These are phyloP conservation scores for Trididemnum clinides DNA, from an alignment of 23 tunicate genomes.

Conservation along the genomic window DNA sequence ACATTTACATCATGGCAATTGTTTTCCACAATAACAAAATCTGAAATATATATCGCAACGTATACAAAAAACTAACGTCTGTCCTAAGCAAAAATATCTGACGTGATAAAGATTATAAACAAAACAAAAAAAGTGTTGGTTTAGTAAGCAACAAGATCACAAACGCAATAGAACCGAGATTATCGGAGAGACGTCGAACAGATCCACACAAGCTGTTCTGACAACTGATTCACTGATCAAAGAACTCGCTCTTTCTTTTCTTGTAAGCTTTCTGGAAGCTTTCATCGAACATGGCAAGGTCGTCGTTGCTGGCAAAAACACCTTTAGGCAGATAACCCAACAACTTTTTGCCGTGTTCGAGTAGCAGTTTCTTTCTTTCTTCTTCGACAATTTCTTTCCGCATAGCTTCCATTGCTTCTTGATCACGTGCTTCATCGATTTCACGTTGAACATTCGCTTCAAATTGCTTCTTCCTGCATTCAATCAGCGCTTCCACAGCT, in stretches of 20 bases:
- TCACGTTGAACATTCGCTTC: slow-evolving; percentile 77
- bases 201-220: too few species aligned
- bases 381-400: slow-evolving; percentile 91
- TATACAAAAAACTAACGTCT: too few species aligned
- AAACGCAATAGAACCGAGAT: too few species aligned
- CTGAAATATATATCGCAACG: too few species aligned
- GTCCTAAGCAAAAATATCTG: too few species aligned
- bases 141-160: too few species aligned
- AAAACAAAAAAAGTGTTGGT: too few species aligned
- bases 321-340: slow-evolving; percentile 98
- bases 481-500: slow-evolving; percentile 86
- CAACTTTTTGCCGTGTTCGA: slow-evolving; percentile 88
- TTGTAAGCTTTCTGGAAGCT: slow-evolving; percentile 70
- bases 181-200: too few species aligned
- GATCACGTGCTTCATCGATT: slow-evolving; percentile 62
- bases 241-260: slow-evolving; percentile 25
- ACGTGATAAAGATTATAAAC: too few species aligned
- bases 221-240: not conserved
- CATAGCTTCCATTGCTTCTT: slow-evolving; percentile 71
- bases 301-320: slow-evolving; percentile 64
- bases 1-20: too few species aligned
- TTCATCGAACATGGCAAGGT: slow-evolving; percentile 77
- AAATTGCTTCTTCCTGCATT: slow-evolving; percentile 69
- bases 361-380: slow-evolving; percentile 89
- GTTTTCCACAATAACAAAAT: too few species aligned